Conservation (phyloP, 2,797 vertebrate genomes). For the Myiotriccus ornatus region DNA sequence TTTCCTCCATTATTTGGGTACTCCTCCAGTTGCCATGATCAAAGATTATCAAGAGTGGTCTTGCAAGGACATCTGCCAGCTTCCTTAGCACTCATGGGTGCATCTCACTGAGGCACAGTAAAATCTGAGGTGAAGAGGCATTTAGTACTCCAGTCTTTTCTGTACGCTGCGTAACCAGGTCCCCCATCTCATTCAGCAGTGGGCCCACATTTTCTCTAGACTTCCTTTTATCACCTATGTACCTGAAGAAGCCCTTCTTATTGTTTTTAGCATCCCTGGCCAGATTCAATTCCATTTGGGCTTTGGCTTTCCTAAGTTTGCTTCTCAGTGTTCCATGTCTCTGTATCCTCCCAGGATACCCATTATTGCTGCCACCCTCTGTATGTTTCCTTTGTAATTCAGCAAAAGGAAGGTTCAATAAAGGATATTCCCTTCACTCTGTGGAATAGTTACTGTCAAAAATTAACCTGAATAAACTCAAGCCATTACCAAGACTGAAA, state of each 20-base stretch:
- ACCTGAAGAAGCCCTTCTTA: background rate
- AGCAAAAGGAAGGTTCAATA: background rate
- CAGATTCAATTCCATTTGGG: background rate
- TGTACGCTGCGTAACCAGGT: background rate
- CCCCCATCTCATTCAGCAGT: background rate
- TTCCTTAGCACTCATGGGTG: background rate
- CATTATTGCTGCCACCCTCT: background rate
- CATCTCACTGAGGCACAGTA: background rate
- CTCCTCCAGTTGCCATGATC: background rate
- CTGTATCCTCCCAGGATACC: background rate
- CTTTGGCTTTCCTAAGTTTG: background rate
- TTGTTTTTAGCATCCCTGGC: background rate
- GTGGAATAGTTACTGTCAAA: background rate
- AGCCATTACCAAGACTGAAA: background rate
- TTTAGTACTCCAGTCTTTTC: background rate
- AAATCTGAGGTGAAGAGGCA: background rate
- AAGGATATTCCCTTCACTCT: background rate
- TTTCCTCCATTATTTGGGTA: background rate
- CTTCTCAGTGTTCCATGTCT: background rate
- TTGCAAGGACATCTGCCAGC: background rate
- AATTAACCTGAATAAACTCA: background rate
- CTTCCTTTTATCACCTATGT: background rate
- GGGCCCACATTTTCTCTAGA: background rate
- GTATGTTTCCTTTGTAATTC: background rate
- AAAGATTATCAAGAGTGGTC: background rate